Evolutionary conservation across 2,113 vertebrate species (phyloP), one percentile per base, ranked within the genome.

Genomic region (Podarcis raffonei): DNA sequence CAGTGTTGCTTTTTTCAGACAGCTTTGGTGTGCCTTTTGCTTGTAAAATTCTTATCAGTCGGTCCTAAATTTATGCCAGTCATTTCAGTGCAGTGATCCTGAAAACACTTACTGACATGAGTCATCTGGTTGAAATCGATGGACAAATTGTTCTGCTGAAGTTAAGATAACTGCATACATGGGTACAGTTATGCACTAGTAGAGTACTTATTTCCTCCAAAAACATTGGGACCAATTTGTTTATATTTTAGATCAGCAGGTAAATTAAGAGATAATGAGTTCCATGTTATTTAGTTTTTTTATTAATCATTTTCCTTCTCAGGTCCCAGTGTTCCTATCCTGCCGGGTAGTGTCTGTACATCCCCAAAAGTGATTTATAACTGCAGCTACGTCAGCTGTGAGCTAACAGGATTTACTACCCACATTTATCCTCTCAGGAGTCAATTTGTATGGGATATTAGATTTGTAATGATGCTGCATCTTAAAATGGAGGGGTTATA

Each of bases 401-500:
- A 93, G 53, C 87, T 90, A 91, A 91, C 92, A 90, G 48, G 83
- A 89, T 92, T 93, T 92, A 92, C 89, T 91, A 71, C 0, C 83
- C 30, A 90, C 62, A 80, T 92, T 92, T 92, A 57, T 92, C 86
- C 75, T 89, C 76, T 79, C 22, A 89, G 72, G 87, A 92, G 78
- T 87, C 59, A 83, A 81, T 86, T 91, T 93, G 92, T 93, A 92
- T 94, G 89, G 87, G 75, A 92, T 90, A 66, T 91, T 83, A 87
- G 89, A 93, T 93, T 27, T 90, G 32, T 91, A 90, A 93, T 91
- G 90, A 88, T 90, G 83, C 23, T 85, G 32, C 0, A 0, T 87
- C 77, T 91, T 92, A 92, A 92, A 95, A 95, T 57, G 22, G 79
- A 92, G 87, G 81, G 57, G 59, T 93, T 88, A 91, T 93, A 93